These are phyloP conservation scores for Mobula hypostoma DNA, from an alignment of 2,113 vertebrate species.

Conservation along the genomic window DNA sequence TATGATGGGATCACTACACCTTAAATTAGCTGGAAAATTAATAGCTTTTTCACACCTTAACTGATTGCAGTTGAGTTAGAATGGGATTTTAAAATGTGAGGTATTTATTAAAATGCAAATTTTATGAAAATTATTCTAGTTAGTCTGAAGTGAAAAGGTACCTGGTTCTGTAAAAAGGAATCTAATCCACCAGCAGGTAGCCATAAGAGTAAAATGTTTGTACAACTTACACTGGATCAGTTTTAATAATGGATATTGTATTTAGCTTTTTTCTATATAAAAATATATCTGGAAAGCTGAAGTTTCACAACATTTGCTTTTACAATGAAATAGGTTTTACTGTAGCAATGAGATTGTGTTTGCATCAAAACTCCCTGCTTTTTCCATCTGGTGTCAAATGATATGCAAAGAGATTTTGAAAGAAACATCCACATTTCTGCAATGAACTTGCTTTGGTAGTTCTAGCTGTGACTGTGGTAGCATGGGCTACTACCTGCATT, in stretches of 20 bases:
- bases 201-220: neutral
- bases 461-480: neutral
- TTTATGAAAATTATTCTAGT: too few relatives aligned
- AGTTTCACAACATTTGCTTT: too few relatives aligned
- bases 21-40: neutral
- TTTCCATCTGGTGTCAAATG: neutral
- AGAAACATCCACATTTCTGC: neutral
- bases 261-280: too few relatives aligned
- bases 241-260: neutral
- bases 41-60: too few relatives aligned
- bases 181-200: neutral
- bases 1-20: neutral
- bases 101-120: constrained; percentile 12
- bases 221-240: neutral
- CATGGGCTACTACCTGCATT: neutral
- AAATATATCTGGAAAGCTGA: too few relatives aligned
- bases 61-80: neutral
- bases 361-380: neutral
- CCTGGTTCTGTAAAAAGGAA: neutral
- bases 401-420: neutral
- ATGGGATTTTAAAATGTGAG: neutral
- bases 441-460: neutral
- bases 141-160: neutral
- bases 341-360: neutral
- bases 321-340: neutral